These are phyloP conservation scores for Cyprinodon variegatus DNA, from an alignment of 2,113 vertebrate species.

Conservation along the genomic window DNA sequence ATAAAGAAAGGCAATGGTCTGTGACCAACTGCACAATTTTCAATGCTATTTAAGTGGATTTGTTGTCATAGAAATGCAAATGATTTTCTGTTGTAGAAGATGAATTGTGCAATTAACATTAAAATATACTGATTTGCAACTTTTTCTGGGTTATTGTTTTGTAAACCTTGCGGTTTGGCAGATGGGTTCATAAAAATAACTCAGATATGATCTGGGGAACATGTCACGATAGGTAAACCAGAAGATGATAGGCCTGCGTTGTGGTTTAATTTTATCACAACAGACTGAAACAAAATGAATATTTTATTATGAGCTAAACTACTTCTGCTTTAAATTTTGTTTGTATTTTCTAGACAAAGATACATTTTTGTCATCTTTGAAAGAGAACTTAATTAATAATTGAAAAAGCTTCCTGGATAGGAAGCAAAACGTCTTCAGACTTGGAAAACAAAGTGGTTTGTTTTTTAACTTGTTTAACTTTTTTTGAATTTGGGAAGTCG, in stretches of 20 bases:
- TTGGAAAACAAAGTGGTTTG: no score
- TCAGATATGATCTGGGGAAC: constrained; percentile 14
- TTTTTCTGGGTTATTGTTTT: constrained; percentile 44
- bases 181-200: constrained; percentile 24
- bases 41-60: constrained; percentile 61
- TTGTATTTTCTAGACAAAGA: neutral
- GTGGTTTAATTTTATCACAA: neutral
- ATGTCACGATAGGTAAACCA: constrained; percentile 14
- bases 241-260: neutral
- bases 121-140: constrained; percentile 35
- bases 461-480: no score
- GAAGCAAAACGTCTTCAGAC: no score
- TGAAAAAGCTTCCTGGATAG: no score
- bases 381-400: neutral
- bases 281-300: neutral
- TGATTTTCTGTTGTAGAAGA: constrained; percentile 44
- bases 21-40: constrained; percentile 65
- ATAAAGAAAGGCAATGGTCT: constrained; percentile 69
- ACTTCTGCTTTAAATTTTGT: neutral
- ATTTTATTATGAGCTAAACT: neutral
- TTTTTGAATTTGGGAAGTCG: no score
- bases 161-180: constrained; percentile 44
- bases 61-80: constrained; percentile 72
- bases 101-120: constrained; percentile 64
- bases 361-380: neutral